Evolutionary conservation across 2,113 vertebrate genomes (phyloP).

Genomic region (Gymnobelideus leadbeateri): DNA sequence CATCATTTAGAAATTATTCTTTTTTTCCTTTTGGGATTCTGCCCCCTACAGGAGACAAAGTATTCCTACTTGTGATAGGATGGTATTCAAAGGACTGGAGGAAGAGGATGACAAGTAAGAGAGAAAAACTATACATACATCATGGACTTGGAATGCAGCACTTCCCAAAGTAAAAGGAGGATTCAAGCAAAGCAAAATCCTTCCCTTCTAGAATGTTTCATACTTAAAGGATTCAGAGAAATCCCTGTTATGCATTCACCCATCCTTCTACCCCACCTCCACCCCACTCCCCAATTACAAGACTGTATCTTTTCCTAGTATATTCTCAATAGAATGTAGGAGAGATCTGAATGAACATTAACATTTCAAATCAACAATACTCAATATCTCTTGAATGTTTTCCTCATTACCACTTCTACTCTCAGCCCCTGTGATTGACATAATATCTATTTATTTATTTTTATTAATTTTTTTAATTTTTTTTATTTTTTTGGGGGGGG

Average conservation of each 20-base stretch:
- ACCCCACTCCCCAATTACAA: neutral
- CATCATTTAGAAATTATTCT: slow-evolving; percentile 46
- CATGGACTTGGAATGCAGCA: neutral
- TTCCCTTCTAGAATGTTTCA: neutral
- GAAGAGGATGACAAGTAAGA: neutral
- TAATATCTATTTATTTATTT: neutral
- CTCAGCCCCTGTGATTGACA: neutral
- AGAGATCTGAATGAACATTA: neutral
- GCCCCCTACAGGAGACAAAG: slow-evolving; percentile 74
- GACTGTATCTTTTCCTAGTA: neutral
- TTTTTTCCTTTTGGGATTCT: slow-evolving; percentile 78
- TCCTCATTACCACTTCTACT: neutral
- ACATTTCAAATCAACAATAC: neutral
- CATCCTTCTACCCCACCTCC: neutral
- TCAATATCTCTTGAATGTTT: neutral
- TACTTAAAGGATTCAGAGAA: neutral
- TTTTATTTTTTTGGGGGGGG: too few relatives aligned
- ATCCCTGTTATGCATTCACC: neutral
- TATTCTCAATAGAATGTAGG: slow-evolving; percentile 6
- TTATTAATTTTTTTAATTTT: too few relatives aligned
- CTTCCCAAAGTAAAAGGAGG: neutral
- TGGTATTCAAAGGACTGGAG: neutral
- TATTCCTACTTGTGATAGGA: slow-evolving; percentile 27
- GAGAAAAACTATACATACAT: neutral
- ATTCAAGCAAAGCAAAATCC: neutral